Percentiles rank a stretch among this genome's conserved stretches.
Conservation (phyloP, 2,888 invertebrate genomes). For the Hylaea fasciaria region DNA sequence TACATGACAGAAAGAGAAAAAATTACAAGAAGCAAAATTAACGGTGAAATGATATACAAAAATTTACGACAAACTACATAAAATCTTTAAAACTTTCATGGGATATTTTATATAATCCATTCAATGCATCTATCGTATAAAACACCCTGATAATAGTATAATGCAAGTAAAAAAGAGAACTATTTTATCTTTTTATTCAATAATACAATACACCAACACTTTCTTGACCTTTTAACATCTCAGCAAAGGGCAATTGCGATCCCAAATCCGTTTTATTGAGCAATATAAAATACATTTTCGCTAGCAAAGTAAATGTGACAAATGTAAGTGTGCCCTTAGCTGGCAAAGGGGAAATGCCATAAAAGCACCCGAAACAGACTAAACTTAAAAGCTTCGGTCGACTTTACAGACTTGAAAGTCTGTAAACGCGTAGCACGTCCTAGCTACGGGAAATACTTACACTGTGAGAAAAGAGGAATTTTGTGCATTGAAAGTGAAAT, state of each 20-base stretch:
- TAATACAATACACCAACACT: conserved; percentile 6
- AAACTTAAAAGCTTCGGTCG: conserved; percentile 24
- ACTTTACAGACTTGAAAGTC: conserved; percentile 24
- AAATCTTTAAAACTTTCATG: too few relatives aligned
- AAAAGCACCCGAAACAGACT: conserved; percentile 19
- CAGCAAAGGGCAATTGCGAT: conserved; percentile 17
- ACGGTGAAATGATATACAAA: too few relatives aligned
- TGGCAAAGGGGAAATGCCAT: conserved; percentile 19
- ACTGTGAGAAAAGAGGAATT: too few relatives aligned
- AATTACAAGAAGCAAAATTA: too few relatives aligned
- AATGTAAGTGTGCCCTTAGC: conserved; percentile 17
- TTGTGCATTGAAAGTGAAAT: too few relatives aligned
- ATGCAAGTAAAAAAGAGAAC: too few relatives aligned
- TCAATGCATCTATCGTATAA: too few relatives aligned
- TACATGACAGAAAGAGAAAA: too few relatives aligned
- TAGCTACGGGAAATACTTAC: neutral
- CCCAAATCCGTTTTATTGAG: conserved; percentile 29
- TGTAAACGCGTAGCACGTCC: conserved; percentile 14
- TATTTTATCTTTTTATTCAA: conserved; percentile 4
- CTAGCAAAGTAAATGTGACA: conserved; percentile 22
- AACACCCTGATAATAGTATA: too few relatives aligned
- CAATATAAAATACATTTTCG: conserved; percentile 24
- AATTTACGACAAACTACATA: too few relatives aligned
- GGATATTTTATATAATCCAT: too few relatives aligned
- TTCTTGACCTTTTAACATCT: conserved; percentile 17